These are phyloP conservation scores for Paramormyrops kingsleyae DNA, from an alignment of 2,113 vertebrate species.

Conservation along the genomic window DNA sequence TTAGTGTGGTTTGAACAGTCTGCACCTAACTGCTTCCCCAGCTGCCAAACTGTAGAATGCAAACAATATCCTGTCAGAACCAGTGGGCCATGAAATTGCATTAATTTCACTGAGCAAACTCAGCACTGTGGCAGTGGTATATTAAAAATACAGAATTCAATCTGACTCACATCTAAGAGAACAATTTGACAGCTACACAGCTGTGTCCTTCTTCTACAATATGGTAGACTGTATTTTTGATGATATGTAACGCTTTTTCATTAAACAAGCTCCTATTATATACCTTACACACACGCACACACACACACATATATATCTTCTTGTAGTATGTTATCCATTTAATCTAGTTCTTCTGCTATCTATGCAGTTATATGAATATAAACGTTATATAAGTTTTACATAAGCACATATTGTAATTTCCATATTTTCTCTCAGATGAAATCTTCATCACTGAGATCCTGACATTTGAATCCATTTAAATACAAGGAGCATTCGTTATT, in stretches of 20 bases:
- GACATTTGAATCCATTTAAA: background rate
- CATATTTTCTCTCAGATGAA: background rate
- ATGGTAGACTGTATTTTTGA: background rate
- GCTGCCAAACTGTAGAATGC: constrained; percentile 37
- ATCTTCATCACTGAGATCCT: background rate
- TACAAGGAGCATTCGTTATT: background rate
- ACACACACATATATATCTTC: background rate
- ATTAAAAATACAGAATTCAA: constrained; percentile 26
- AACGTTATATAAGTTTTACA: background rate
- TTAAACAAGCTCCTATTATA: background rate
- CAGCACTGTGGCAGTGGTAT: constrained; percentile 44
- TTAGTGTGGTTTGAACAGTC: constrained; percentile 41
- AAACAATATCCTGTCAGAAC: constrained; percentile 43
- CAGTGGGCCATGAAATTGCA: constrained; percentile 61
- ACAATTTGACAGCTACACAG: background rate
- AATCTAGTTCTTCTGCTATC: background rate
- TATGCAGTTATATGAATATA: background rate
- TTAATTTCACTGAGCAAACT: constrained; percentile 54
- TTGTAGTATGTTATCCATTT: background rate
- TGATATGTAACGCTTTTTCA: background rate
- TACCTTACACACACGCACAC: background rate
- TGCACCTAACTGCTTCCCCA: constrained; percentile 34
- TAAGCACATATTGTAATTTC: background rate
- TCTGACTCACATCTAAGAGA: background rate
- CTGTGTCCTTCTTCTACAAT: background rate